These are phyloP conservation scores for Spodoptera littoralis DNA, from an alignment of 2,888 invertebrate species.

Conservation along the genomic window DNA sequence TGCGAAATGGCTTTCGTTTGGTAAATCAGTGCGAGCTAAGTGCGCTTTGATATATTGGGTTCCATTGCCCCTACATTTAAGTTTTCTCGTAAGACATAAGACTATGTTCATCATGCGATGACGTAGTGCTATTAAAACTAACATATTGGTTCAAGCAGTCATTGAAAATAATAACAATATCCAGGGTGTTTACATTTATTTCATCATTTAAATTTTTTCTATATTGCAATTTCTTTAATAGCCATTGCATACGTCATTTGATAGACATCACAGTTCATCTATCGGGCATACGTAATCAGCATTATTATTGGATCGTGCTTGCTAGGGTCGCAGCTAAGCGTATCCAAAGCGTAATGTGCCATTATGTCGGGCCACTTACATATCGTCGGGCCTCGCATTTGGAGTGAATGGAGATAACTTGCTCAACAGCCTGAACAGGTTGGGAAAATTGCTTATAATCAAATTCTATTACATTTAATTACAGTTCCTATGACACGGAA, in stretches of 20 bases:
- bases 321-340: slow-evolving; percentile 79
- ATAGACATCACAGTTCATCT: slow-evolving; percentile 55
- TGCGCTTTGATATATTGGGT: too few relatives aligned
- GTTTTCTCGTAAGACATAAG: too few relatives aligned
- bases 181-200: too few relatives aligned
- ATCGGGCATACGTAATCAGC: slow-evolving; percentile 68
- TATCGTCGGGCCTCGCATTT: slow-evolving; percentile 81
- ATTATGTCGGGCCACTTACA: slow-evolving; percentile 76
- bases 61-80: too few relatives aligned
- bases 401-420: slow-evolving; percentile 85
- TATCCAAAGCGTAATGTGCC: slow-evolving; percentile 71
- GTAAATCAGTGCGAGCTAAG: slow-evolving; percentile 9
- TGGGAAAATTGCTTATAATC: slow-evolving; percentile 68
- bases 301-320: slow-evolving; percentile 71
- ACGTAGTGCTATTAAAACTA: too few relatives aligned
- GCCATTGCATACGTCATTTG: slow-evolving; percentile 58
- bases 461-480: slow-evolving; percentile 38
- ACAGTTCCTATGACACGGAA: slow-evolving; percentile 33
- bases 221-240: slow-evolving; percentile 6
- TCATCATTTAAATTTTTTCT: background rate
- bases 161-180: too few relatives aligned
- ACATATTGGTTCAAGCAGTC: too few relatives aligned
- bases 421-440: slow-evolving; percentile 84
- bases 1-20: slow-evolving; percentile 41
- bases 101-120: too few relatives aligned